Percentiles rank a stretch among this genome's conserved stretches.
Evolutionary conservation across 2,113 vertebrate genomes (phyloP).

Genomic region (Sebastes schlegelii): DNA sequence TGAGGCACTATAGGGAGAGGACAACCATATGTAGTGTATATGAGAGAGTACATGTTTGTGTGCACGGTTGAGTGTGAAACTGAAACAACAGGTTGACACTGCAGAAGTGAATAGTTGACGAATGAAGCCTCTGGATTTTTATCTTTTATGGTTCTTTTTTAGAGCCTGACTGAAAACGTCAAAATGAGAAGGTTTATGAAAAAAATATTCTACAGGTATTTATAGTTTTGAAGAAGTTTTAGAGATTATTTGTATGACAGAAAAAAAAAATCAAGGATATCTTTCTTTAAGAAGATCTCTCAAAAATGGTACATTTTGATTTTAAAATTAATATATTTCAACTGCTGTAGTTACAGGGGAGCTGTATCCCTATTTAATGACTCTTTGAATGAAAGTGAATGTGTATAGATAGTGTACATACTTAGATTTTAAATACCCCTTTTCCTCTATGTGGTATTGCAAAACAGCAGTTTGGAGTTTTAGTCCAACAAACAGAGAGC

Average conservation of each 20-base stretch:
- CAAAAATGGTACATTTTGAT: conserved; percentile 64
- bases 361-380: conserved; percentile 51
- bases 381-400: conserved; percentile 68
- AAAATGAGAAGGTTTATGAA: conserved; percentile 44
- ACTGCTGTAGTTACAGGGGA: conserved; percentile 69
- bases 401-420: conserved; percentile 71
- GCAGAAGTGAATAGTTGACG: conserved; percentile 27
- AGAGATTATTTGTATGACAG: conserved; percentile 70
- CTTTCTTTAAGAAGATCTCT: conserved; percentile 54
- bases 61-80: conserved; percentile 29
- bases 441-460: conserved; percentile 16
- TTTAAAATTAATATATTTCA: conserved; percentile 76
- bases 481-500: conserved; percentile 19
- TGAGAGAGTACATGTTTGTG: background rate
- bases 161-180: conserved; percentile 54
- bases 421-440: conserved; percentile 48
- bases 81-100: conserved; percentile 32
- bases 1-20: conserved; percentile 10
- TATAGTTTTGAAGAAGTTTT: conserved; percentile 77
- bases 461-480: conserved; percentile 44
- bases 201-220: conserved; percentile 69
- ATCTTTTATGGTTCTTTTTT: conserved; percentile 46
- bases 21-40: conserved; percentile 39
- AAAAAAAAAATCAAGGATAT: conserved; percentile 47
- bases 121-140: conserved; percentile 47